Evolutionary conservation across 2,113 vertebrate species (phyloP).

Genomic region (Hipposideros armiger): DNA sequence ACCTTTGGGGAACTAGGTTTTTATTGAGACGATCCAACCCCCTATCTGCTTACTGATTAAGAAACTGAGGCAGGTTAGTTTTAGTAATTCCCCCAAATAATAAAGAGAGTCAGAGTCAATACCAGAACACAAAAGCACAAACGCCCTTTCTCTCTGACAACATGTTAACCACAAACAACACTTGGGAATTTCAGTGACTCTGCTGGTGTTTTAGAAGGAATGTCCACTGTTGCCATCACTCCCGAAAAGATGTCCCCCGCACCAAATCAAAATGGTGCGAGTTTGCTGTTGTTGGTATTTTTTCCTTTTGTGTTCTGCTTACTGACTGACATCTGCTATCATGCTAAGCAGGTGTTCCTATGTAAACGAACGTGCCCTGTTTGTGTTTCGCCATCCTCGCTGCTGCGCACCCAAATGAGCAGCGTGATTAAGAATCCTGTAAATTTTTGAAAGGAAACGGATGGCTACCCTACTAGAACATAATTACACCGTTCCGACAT

Average conservation of each 20-base stretch:
- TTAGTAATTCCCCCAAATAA: slow-evolving; percentile 24
- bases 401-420: slow-evolving; percentile 98
- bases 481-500: slow-evolving; percentile 99
- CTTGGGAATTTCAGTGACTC: slow-evolving; percentile 44
- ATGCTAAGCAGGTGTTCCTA: slow-evolving; percentile 99
- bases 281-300: slow-evolving; percentile 90
- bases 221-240: slow-evolving; percentile 71
- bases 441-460: slow-evolving; percentile 99
- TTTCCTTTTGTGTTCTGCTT: slow-evolving; percentile 94
- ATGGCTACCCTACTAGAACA: slow-evolving; percentile 99
- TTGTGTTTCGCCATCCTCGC: slow-evolving; percentile 97
- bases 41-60: not conserved
- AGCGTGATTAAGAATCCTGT: slow-evolving; percentile 99
- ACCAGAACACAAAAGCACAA: not conserved
- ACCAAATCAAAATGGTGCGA: slow-evolving; percentile 83
- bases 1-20: not conserved
- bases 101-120: slow-evolving; percentile 54
- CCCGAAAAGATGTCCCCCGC: slow-evolving; percentile 72
- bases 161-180: slow-evolving; percentile 13
- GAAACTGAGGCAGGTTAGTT: slow-evolving; percentile 55
- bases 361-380: slow-evolving; percentile 99
- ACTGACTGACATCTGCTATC: slow-evolving; percentile 99
- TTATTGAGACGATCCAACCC: not conserved
- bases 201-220: slow-evolving; percentile 56
- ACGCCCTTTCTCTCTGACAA: not conserved